These are phyloP conservation scores for Perca flavescens DNA, from an alignment of 2,113 vertebrate species.

Conservation along the genomic window DNA sequence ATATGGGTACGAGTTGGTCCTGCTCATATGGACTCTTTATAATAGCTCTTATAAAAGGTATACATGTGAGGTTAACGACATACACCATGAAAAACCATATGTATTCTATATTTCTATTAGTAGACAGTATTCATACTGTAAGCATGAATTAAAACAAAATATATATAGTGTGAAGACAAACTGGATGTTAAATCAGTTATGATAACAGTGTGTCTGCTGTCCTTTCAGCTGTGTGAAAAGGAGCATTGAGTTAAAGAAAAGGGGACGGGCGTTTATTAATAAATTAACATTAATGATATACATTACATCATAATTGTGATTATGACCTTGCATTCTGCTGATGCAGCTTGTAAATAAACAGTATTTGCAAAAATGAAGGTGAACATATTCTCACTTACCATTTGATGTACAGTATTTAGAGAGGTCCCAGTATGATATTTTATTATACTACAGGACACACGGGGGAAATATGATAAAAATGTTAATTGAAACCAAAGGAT, in stretches of 20 bases:
- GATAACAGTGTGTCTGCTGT: not conserved
- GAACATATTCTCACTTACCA: not conserved
- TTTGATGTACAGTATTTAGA: not conserved
- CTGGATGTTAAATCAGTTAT: not conserved
- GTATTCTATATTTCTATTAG: not conserved
- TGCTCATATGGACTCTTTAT: not conserved
- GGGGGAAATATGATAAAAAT: not conserved
- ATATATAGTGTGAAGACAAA: not conserved
- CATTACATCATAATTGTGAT: not conserved
- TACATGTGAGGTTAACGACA: not conserved
- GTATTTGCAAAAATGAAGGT: not conserved
- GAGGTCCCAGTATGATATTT: not conserved
- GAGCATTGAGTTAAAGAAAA: constrained; percentile 10
- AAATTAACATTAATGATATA: no score
- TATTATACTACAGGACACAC: not conserved
- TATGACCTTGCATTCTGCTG: not conserved
- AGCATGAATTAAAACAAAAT: no score
- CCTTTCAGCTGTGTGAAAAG: constrained; percentile 10
- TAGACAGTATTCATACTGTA: no score
- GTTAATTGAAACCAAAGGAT: not conserved
- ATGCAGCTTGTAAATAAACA: not conserved
- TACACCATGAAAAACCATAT: no score
- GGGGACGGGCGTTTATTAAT: not conserved
- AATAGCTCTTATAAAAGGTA: not conserved
- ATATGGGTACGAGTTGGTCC: not conserved